These are phyloP conservation scores for Sarcophaga caerulescens DNA, from an alignment of 2,888 invertebrate species.

Conservation along the genomic window DNA sequence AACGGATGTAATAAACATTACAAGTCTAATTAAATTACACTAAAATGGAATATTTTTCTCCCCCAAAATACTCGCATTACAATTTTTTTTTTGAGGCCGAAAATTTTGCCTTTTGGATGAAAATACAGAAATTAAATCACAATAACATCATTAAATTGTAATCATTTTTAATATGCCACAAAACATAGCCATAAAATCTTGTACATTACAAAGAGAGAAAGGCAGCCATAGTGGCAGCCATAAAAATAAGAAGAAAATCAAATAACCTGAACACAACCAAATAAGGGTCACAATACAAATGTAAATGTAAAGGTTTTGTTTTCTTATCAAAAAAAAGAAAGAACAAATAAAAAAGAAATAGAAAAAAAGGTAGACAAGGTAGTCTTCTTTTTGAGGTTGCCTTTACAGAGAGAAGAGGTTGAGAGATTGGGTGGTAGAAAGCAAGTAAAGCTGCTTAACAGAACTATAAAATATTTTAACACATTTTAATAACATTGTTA, in stretches of 20 bases:
- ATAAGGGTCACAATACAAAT: slow-evolving; percentile 21
- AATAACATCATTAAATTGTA: slow-evolving; percentile 70
- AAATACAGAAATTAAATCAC: slow-evolving; percentile 37
- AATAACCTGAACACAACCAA: slow-evolving; percentile 45
- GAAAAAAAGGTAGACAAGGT: no score
- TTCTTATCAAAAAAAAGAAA: neutral
- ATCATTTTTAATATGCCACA: slow-evolving; percentile 66
- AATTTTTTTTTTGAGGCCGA: no score
- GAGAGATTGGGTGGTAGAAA: no score
- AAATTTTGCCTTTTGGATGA: no score
- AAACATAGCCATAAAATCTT: slow-evolving; percentile 51
- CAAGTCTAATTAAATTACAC: slow-evolving; percentile 62
- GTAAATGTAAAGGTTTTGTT: slow-evolving; percentile 3
- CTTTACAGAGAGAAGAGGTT: no score
- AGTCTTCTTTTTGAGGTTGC: neutral
- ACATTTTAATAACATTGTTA: neutral
- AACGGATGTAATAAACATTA: slow-evolving; percentile 54
- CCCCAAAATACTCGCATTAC: no score
- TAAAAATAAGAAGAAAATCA: slow-evolving; percentile 42
- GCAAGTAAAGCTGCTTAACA: neutral
- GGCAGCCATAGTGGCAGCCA: slow-evolving; percentile 17
- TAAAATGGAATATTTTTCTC: slow-evolving; percentile 51
- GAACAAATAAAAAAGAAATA: neutral
- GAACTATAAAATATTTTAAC: slow-evolving; percentile 35
- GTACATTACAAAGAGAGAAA: neutral